A percentile compares a stretch with the other conserved stretches of the same genome.
These are phyloP conservation scores for Pangasius sanitwongsei DNA, from an alignment of 2,797 vertebrate genomes.

Conservation along the genomic window DNA sequence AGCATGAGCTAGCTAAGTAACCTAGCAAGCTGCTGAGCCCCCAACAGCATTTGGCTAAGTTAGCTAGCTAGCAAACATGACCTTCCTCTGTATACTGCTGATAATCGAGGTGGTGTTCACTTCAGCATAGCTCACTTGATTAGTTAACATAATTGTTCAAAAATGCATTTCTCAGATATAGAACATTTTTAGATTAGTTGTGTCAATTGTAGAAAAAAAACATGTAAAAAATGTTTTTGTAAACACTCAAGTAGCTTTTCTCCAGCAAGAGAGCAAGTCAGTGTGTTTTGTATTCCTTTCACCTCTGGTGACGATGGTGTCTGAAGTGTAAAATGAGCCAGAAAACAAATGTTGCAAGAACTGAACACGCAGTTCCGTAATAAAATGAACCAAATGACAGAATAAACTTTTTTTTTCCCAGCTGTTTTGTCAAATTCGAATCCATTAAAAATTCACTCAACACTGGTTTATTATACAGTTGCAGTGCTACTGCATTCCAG, in stretches of 20 bases:
- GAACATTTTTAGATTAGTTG: neutral
- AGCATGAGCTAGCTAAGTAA: neutral
- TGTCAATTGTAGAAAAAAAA: neutral
- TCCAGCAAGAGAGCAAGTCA: neutral
- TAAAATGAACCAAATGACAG: neutral
- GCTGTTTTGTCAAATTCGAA: neutral
- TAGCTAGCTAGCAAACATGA: neutral
- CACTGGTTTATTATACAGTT: slow-evolving; percentile 34
- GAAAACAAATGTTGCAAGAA: neutral
- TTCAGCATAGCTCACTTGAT: too few relatives aligned
- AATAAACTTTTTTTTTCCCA: neutral
- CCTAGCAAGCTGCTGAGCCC: neutral
- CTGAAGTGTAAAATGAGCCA: neutral
- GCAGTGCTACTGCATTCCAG: slow-evolving; percentile 33
- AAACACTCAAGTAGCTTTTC: neutral
- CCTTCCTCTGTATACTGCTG: neutral
- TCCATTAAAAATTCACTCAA: slow-evolving; percentile 25
- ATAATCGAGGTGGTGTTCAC: neutral
- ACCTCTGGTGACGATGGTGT: neutral
- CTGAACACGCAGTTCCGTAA: neutral
- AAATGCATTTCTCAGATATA: neutral
- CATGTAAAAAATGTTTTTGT: neutral
- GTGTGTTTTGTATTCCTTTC: neutral
- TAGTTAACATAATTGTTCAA: neutral
- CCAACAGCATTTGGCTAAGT: neutral